These are phyloP conservation scores for Cinclus mexicanus DNA, from an alignment of 2,113 vertebrate genomes.

Conservation along the genomic window DNA sequence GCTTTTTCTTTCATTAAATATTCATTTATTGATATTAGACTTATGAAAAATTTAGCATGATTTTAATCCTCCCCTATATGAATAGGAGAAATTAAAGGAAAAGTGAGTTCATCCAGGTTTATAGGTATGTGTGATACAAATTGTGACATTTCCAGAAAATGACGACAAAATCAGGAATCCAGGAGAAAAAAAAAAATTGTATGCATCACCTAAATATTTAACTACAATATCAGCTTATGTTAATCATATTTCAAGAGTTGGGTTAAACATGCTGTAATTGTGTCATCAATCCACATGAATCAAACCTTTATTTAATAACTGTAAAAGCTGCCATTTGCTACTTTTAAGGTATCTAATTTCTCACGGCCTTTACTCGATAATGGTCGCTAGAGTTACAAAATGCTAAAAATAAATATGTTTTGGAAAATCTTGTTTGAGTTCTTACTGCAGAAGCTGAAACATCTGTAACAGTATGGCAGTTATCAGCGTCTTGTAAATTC, in stretches of 20 bases:
- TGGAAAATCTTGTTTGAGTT: constrained; percentile 6
- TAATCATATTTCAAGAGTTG: constrained; percentile 42
- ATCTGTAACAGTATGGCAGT: constrained; percentile 34
- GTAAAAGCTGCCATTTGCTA: constrained; percentile 59
- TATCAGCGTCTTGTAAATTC: constrained; percentile 4
- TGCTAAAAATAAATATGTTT: constrained; percentile 39
- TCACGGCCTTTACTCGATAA: background rate
- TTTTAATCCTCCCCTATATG: constrained; percentile 19
- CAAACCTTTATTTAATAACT: constrained; percentile 65
- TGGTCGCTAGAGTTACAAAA: constrained; percentile 58
- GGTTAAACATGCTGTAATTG: constrained; percentile 37
- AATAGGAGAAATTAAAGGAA: constrained; percentile 30
- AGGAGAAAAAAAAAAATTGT: background rate
- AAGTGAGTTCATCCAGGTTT: background rate
- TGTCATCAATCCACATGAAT: constrained; percentile 39
- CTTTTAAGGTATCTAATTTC: constrained; percentile 64
- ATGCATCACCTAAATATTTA: constrained; percentile 42
- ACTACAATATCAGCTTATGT: constrained; percentile 28
- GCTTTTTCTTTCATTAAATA: constrained; percentile 51
- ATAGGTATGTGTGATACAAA: background rate
- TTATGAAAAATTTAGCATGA: constrained; percentile 55
- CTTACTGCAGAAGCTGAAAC: constrained; percentile 19
- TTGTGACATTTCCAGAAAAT: background rate
- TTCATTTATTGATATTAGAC: constrained; percentile 59
- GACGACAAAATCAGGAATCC: background rate